Evolutionary conservation across 1,140 invertebrate species (phyloP), one percentile per base, ranked within the genome.

Genomic region (Lasioglossum baleicum): DNA sequence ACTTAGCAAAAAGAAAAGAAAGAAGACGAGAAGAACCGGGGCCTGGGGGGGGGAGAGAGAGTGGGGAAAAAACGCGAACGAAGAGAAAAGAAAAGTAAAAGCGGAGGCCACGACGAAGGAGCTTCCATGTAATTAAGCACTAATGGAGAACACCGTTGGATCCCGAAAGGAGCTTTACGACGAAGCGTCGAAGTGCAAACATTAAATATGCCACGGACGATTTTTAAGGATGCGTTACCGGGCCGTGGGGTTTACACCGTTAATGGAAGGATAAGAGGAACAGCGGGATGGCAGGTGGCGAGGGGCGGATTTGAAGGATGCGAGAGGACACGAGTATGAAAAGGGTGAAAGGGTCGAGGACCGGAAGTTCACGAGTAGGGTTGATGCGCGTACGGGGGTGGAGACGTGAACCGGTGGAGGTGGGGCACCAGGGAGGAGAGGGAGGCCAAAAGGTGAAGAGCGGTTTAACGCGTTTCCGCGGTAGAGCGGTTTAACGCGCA

Each of bases 211-310:
- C 83, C 80, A 70, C 51, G 84, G 84, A 86, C 84, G 84, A 86
- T 86, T 86, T 86, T 86, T 85, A 86, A 85, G 80, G 83, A 85
- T 75, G 79, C 84, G 84, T 86, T 85, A 8, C 17, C 83, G 71
- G 83, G 66, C 31, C 69, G 35, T 3, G n/a, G 71, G 64, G 80
- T 80, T 86, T 86, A 83, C 80, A 68, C 75, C 77, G 84, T 86
- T 86, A 86, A 86, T 86, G 84, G 84, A 86, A 83, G 84, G 84
- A 86, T 86, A 86, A 86, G 84, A 86, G 84, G 71, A 79, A 66
- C 60, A 68, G 71, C 17, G 53, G 26, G 60, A 15, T 60, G 53
- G 74, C 13, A 35, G 67, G 69, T 15, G 71, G 31, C 10, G 35
- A 65, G 35, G 75, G 83, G 56, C 42, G 81, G 81, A 75, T 82